phyloP scores from a whole-genome alignment of 2,113 vertebrate genomes.

The Oryctolagus cuniculus region DNA sequence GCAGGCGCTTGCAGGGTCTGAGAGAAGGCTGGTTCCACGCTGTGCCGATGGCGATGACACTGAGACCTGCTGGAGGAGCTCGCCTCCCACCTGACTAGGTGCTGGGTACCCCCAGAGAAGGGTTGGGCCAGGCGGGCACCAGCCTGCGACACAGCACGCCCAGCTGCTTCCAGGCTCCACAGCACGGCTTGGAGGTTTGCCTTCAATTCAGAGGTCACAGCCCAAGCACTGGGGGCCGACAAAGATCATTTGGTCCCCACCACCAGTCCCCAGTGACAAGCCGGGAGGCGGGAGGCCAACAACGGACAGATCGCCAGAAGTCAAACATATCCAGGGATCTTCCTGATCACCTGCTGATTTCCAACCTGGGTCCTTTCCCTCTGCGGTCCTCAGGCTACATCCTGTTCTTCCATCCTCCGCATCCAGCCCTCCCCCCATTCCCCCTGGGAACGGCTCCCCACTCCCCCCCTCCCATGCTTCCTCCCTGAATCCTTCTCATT shows the following conservation, averaged over 20 bases:
- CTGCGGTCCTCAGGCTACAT: not conserved
- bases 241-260: not conserved
- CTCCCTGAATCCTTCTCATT: not conserved
- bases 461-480: not conserved
- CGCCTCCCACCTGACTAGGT: not conserved
- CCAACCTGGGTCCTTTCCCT: not conserved
- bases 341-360: not conserved
- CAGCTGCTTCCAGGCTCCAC: not conserved
- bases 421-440: not conserved
- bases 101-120: not conserved
- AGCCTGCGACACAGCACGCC: not conserved
- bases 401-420: not conserved
- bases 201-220: not conserved
- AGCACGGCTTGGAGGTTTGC: not conserved
- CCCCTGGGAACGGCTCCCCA: not conserved
- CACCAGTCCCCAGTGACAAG: not conserved
- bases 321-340: not conserved
- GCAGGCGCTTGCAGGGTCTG: not conserved
- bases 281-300: not conserved
- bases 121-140: not conserved
- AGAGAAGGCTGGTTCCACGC: not conserved
- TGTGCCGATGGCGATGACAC: not conserved
- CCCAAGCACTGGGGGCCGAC: not conserved
- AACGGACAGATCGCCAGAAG: not conserved
- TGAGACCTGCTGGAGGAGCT: not conserved